Percentiles rank a stretch among this genome's conserved stretches.
Evolutionary conservation across 2,113 vertebrate genomes (phyloP).

Genomic region (Ochotona curzoniae): DNA sequence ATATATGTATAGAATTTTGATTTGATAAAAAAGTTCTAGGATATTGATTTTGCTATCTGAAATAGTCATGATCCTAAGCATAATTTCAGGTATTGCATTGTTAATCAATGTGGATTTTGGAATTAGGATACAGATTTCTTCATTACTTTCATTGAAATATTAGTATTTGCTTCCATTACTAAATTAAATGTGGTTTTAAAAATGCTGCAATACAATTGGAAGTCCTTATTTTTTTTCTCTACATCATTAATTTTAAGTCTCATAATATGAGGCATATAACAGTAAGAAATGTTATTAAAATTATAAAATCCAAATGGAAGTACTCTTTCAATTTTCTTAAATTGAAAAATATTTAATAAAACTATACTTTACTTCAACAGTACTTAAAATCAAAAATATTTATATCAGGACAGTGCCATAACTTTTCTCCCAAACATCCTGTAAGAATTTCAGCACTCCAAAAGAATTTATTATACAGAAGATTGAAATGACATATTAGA

Average conservation of each 20-base stretch:
- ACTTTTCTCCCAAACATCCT: neutral
- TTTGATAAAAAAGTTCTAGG: neutral
- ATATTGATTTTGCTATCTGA: constrained; percentile 46
- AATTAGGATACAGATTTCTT: neutral
- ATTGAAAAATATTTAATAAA: neutral
- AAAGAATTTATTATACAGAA: neutral
- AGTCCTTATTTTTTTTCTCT: neutral
- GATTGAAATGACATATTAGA: neutral
- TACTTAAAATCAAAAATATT: neutral
- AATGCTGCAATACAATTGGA: neutral
- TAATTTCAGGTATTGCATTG: neutral
- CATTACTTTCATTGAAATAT: neutral
- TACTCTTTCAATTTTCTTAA: neutral
- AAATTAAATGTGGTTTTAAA: constrained; percentile 37
- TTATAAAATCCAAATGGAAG: neutral
- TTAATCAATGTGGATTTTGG: constrained; percentile 25
- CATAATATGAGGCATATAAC: neutral
- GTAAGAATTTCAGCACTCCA: neutral
- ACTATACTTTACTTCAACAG: neutral
- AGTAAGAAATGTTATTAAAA: neutral
- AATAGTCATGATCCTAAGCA: neutral
- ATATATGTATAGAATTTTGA: neutral
- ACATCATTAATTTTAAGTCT: neutral
- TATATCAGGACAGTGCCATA: neutral
- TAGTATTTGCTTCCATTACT: neutral